Base-by-base conservation (phyloP, 2,113 vertebrate genomes). In the Tragelaphus imberbis region DNA sequence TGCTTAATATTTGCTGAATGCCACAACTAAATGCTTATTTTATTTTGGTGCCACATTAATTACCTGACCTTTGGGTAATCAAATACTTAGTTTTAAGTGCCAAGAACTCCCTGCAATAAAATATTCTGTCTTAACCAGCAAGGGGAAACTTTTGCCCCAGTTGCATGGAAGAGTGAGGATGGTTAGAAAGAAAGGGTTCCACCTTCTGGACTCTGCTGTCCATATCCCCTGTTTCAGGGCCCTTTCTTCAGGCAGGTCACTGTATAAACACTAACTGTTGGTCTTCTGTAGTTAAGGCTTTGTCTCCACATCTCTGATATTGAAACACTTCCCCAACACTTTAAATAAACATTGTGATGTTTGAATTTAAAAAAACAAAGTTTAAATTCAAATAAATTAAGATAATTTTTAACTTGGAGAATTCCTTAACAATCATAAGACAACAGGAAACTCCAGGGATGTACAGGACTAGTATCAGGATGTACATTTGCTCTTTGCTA, bases 401-500 rank as follows among this genome's bases (percentile, higher is more conserved):
- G 88, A n/a, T 5, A 28, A 85, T 36, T 81, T 88, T 68, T 84
- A 84, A 92, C 58, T 49, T 80, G n/a, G 93, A 86, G 80, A 92
- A 51, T 82, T 89, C 84, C 90, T 56, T 51, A 84, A 58, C 10
- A n/a, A 84, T 47, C 51, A 51, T 1, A 56, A 80, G 33, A 33
- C 2, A 84, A 21, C 16, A 59, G 53, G 49, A 91, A 59, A 44
- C 56, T 36, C 87, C 27, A 40, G 44, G 15, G 40, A 75, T 28
- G 51, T 53, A 28, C 0, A 68, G 71, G 80, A 59, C 28, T 23
- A 77, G 65, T 30, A n/a, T 79, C 59, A 88, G 55, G 79, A 94
- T 80, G 84, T 4, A 23, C n/a, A 53, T 16, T 12, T 58, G 47
- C 7, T n/a, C 61, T 80, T 82, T 88, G 53, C n/a, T 44, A 12